Percentiles rank a stretch among this genome's conserved stretches.
These are phyloP conservation scores for Syrmaticus mikado DNA, from an alignment of 2,113 vertebrate genomes.

Conservation along the genomic window DNA sequence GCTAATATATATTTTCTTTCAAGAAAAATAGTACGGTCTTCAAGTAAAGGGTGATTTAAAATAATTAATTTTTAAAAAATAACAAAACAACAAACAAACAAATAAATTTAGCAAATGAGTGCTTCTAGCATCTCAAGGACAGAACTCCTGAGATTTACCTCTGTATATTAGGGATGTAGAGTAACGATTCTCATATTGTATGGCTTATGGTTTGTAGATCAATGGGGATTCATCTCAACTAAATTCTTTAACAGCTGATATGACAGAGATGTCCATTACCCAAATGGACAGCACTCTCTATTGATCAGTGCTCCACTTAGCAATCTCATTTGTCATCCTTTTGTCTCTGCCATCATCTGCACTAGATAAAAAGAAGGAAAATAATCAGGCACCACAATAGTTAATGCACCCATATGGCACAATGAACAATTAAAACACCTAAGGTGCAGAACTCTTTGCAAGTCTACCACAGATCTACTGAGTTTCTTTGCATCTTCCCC, in stretches of 20 bases:
- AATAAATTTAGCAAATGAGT: constrained; percentile 46
- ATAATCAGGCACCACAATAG: constrained; percentile 67
- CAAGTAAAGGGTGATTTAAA: constrained; percentile 27
- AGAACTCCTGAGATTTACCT: constrained; percentile 59
- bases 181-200: constrained; percentile 64
- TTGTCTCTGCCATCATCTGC: constrained; percentile 80
- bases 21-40: background rate
- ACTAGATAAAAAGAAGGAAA: constrained; percentile 71
- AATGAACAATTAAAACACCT: constrained; percentile 74
- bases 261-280: constrained; percentile 91
- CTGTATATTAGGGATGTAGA: constrained; percentile 54
- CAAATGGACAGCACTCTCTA: constrained; percentile 92
- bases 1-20: background rate
- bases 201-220: constrained; percentile 77
- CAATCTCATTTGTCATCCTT: constrained; percentile 84
- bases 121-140: constrained; percentile 43
- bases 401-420: constrained; percentile 78
- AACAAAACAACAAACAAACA: background rate
- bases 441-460: background rate
- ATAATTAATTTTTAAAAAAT: constrained; percentile 9
- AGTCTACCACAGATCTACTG: background rate
- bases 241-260: constrained; percentile 83
- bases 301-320: constrained; percentile 87
- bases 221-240: constrained; percentile 83
- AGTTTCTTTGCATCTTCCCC: constrained; percentile 2